These are phyloP conservation scores for Fistularia tabacaria DNA, from an alignment of 2,797 vertebrate genomes.

Conservation along the genomic window DNA sequence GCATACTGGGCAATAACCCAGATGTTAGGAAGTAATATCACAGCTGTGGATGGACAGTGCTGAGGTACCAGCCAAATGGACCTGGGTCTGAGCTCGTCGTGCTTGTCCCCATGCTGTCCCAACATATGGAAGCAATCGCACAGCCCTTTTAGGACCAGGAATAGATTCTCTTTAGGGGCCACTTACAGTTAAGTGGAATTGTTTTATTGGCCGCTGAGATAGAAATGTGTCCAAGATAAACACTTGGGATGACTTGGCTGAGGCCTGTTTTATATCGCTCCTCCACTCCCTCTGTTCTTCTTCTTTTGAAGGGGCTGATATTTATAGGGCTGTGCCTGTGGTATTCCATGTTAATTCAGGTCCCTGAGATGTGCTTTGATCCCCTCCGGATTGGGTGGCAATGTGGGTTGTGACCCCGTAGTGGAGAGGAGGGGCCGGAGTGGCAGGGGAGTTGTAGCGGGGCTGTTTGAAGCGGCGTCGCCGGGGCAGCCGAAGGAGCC, in stretches of 20 bases:
- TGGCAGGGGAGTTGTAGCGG: conserved; percentile 64
- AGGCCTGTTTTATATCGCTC: conserved; percentile 73
- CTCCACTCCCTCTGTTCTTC: conserved; percentile 72
- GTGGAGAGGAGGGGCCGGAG: conserved; percentile 60
- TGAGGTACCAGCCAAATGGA: conserved; percentile 88
- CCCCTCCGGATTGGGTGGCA: conserved; percentile 85
- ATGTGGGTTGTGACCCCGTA: conserved; percentile 74
- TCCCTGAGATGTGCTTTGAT: conserved; percentile 87
- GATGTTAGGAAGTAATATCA: conserved; percentile 96
- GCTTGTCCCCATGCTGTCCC: conserved; percentile 93
- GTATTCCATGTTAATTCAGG: conserved; percentile 88
- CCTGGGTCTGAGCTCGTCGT: conserved; percentile 83
- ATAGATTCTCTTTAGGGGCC: conserved; percentile 94
- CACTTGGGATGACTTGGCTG: conserved; percentile 88
- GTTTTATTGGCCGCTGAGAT: conserved; percentile 98
- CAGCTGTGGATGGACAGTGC: conserved; percentile 91
- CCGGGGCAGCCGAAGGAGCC: conserved; percentile 61
- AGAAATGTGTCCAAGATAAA: conserved; percentile 99
- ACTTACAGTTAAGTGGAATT: conserved; percentile 96
- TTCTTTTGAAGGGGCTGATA: conserved; percentile 83
- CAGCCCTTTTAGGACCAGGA: conserved; percentile 92
- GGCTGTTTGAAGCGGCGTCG: conserved; percentile 66
- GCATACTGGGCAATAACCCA: conserved; percentile 98
- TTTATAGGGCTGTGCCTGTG: conserved; percentile 90
- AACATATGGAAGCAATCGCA: conserved; percentile 99